Evolutionary conservation across 2,113 vertebrate species (phyloP), one percentile per base, ranked within the genome.

Genomic region (Lagopus leucura): DNA sequence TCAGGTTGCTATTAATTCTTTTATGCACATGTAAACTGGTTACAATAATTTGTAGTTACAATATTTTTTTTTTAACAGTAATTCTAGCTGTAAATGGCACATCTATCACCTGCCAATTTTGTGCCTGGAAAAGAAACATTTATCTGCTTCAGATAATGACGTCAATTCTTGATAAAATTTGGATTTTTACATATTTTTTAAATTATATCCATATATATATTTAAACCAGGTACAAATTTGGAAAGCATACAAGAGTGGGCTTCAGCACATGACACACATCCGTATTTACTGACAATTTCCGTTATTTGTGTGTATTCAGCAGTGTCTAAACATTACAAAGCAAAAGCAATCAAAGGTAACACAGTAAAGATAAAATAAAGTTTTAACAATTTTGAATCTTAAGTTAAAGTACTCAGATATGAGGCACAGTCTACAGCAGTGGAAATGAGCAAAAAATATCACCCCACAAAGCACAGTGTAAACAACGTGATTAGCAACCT

Each of bases 221-320:
- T 52, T 79, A 79, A 65, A 79, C 11, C 1, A 25, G 2, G 5
- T 13, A 42, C 12, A 70, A 27, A 45, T 74, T 2, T 63, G 22
- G 27, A n/a, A 18, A 54, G 11, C 0, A 1, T 2, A 4, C 12
- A 32, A 14, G 8, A 1, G 2, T 55, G 6, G 1, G 9, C 8
- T 69, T 64, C 50, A 80, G 13, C 10, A 58, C 5, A 15, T 6
- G 11, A 43, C 25, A 58, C 2, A 24, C 4, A 5, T 20, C 5
- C 16, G 21, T 63, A 8, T 9, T 54, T 74, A 24, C 0, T 55
- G 40, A 27, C 50, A 40, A 43, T 24, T 92, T 72, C 25, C 11
- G 43, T 2, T 42, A 15, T 69, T 4, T 36, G 6, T 5, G 1
- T 24, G 4, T 22, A 6, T 19, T 4, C n/a, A 79, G 1, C 25